These are phyloP conservation scores for Gallinago jamesoni DNA, from an alignment of 2,113 vertebrate species.

Conservation along the genomic window DNA sequence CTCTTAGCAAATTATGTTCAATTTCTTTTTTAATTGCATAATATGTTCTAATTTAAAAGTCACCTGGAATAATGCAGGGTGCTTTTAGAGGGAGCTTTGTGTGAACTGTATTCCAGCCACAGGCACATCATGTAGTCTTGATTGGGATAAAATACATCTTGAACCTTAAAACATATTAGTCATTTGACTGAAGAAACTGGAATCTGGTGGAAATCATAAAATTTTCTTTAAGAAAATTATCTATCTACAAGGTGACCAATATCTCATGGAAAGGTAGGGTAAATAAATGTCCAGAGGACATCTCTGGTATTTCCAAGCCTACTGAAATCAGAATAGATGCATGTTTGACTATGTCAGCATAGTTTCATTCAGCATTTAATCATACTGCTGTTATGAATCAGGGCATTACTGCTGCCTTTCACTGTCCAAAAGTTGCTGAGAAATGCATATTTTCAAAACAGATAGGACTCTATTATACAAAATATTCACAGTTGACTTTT, in stretches of 20 bases:
- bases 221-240: neutral
- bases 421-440: neutral
- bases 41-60: neutral
- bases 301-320: neutral
- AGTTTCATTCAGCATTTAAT: neutral
- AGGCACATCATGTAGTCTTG: neutral
- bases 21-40: neutral
- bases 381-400: neutral
- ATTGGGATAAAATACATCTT: neutral
- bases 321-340: neutral
- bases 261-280: neutral
- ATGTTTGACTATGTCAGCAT: neutral
- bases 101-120: neutral
- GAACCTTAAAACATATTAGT: neutral
- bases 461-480: neutral
- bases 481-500: neutral
- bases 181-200: neutral
- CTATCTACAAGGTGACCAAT: neutral
- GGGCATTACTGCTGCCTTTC: neutral
- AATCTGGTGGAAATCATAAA: neutral
- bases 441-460: neutral
- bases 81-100: neutral
- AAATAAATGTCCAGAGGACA: neutral
- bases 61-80: neutral
- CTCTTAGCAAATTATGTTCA: neutral